phyloP scores from a whole-genome alignment of 2,888 invertebrate genomes.

The Yponomeuta sedellus region DNA sequence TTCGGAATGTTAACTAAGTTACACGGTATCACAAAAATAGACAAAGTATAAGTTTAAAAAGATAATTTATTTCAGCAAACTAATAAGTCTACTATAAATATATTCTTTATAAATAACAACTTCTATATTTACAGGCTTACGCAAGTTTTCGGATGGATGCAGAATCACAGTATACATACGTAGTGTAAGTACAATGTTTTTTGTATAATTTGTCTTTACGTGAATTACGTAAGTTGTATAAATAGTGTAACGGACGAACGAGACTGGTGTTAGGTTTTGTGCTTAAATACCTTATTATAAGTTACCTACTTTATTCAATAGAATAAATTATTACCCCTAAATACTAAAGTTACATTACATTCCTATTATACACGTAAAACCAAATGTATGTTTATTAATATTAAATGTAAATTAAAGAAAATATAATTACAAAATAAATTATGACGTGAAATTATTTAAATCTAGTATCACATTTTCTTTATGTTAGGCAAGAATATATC shows the following conservation, averaged over 20 bases:
- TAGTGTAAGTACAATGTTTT: slow-evolving; percentile 54
- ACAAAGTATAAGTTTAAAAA: not conserved
- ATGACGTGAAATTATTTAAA: slow-evolving; percentile 41
- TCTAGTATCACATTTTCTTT: slow-evolving; percentile 66
- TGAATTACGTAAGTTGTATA: not conserved
- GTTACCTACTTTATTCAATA: not conserved
- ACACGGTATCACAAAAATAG: no score
- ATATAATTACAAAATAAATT: slow-evolving; percentile 45
- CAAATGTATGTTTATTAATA: no score
- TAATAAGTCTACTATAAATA: slow-evolving; percentile 22
- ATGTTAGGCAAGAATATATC: slow-evolving; percentile 16
- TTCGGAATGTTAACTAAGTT: no score
- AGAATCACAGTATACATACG: slow-evolving; percentile 65
- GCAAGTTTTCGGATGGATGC: slow-evolving; percentile 51
- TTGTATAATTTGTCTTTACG: not conserved
- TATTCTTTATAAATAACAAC: slow-evolving; percentile 28
- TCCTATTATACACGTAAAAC: not conserved
- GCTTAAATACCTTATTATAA: not conserved
- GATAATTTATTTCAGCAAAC: slow-evolving; percentile 48
- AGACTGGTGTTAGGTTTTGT: not conserved
- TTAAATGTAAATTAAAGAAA: not conserved
- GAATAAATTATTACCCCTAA: not conserved
- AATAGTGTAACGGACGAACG: not conserved
- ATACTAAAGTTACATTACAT: not conserved
- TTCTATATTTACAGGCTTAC: slow-evolving; percentile 52